These are phyloP conservation scores for Temnothorax ravouxi DNA, from an alignment of 2,888 invertebrate species.

Conservation along the genomic window DNA sequence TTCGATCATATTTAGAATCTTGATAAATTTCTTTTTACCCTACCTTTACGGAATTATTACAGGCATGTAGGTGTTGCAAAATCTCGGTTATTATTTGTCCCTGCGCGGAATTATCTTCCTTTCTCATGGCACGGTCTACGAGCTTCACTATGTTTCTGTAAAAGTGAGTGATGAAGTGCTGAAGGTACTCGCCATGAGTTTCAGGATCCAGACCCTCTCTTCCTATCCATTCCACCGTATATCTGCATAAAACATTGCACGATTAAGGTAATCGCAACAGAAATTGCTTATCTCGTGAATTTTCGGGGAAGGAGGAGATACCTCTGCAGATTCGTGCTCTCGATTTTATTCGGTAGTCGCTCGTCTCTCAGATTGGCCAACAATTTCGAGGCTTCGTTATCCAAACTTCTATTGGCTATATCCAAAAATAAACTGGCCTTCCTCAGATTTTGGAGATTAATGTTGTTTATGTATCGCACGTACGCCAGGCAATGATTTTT, in stretches of 20 bases:
- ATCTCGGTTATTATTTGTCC: slow-evolving; percentile 98
- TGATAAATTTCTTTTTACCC: slow-evolving; percentile 12
- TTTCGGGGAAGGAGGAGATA: slow-evolving; percentile 83
- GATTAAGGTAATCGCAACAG: neutral
- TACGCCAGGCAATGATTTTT: slow-evolving; percentile 98
- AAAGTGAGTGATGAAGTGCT: slow-evolving; percentile 97
- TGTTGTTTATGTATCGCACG: slow-evolving; percentile 98
- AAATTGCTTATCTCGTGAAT: neutral
- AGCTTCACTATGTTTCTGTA: slow-evolving; percentile 96
- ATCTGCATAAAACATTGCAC: slow-evolving; percentile 87
- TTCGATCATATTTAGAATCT: neutral
- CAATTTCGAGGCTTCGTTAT: slow-evolving; percentile 96
- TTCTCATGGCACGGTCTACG: slow-evolving; percentile 97
- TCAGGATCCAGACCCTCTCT: slow-evolving; percentile 97
- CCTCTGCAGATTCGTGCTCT: slow-evolving; percentile 96
- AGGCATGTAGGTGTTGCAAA: slow-evolving; percentile 97
- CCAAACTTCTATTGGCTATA: slow-evolving; percentile 96
- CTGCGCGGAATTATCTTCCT: slow-evolving; percentile 97
- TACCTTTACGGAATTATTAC: slow-evolving; percentile 96
- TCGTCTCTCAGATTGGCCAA: slow-evolving; percentile 96
- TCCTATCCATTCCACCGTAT: slow-evolving; percentile 99
- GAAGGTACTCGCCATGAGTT: slow-evolving; percentile 97
- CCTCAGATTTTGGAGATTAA: slow-evolving; percentile 97
- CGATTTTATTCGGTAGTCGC: slow-evolving; percentile 95
- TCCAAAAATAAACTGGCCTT: slow-evolving; percentile 98